Base-by-base conservation (phyloP, 2,113 vertebrate species). In the Corythornis cristatus region DNA sequence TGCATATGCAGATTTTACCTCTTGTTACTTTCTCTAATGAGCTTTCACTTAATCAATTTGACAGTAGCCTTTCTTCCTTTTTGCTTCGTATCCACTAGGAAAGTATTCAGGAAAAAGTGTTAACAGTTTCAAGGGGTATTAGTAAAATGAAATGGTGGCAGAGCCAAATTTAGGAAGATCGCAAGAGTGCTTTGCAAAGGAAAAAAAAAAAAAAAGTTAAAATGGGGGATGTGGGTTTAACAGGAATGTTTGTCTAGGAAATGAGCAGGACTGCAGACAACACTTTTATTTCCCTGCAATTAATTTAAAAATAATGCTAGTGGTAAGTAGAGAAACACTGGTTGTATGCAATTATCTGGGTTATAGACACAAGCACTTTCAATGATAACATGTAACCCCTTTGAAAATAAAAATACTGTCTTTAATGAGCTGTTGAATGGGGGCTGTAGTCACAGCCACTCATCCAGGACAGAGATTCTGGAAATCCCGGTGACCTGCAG, bases 1-100 rank as follows among this genome's bases (percentile, higher is more conserved):
- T 98, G 97, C 97, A 97, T 98, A 98, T 98, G 98, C 97, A 98
- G 98, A 98, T 98, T 98, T 97, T 89, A 96, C 95, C 97, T 97
- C 97, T 98, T 96, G 97, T 97, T 97, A 96, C 97, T 97, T 94
- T 97, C 97, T 97, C 98, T 98, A 98, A 98, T 98, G 98, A 98
- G 97, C 93, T 92, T 96, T 98, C 97, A 97, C 98, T 98, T 98
- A 98, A 98, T 98, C 98, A 98, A 89, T 96, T 95, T 98, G 98
- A 98, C 98, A 98, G 98, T 96, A 61, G 96, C 97, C 94, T 98
- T 98, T 98, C 97, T 98, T 96, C 95, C 92, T 96, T 97, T 97
- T 93, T 75, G 92, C 95, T 93, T 96, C n/a, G 71, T 67, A 96
- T 96, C 95, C 96, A 97, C 96, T 91, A 96, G 96, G 96, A 96